These are phyloP conservation scores for Pagetopsis macropterus DNA, from an alignment of 2,797 vertebrate genomes.

Conservation along the genomic window DNA sequence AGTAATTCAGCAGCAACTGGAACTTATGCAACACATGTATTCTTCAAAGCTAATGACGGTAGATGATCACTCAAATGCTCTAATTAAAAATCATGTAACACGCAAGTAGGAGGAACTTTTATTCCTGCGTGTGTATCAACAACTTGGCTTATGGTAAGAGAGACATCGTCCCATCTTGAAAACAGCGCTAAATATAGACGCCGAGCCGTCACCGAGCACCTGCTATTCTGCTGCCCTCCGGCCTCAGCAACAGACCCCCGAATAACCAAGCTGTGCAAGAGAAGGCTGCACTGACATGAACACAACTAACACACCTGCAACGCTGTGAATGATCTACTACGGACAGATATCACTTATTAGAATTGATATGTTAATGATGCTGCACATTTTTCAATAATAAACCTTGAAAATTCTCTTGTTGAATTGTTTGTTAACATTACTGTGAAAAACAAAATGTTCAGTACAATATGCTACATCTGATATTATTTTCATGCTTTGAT, in stretches of 20 bases:
- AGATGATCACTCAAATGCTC: not conserved
- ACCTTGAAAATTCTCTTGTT: not conserved
- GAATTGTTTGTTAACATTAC: no score
- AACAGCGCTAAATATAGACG: constrained; percentile 75
- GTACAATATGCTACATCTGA: no score
- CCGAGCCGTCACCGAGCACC: constrained; percentile 64
- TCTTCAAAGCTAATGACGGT: not conserved
- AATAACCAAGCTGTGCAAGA: constrained; percentile 62
- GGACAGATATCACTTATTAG: not conserved
- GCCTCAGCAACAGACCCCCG: constrained; percentile 78
- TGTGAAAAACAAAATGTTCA: no score
- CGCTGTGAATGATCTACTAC: not conserved
- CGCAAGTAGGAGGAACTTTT: not conserved
- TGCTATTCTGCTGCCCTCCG: constrained; percentile 70
- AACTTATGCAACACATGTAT: constrained; percentile 19
- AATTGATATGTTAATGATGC: not conserved
- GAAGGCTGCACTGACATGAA: constrained; percentile 15
- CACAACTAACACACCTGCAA: constrained; percentile 30
- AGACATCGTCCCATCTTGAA: constrained; percentile 54
- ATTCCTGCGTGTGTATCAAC: constrained; percentile 27
- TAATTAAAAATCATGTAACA: constrained; percentile 34
- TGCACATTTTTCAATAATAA: not conserved
- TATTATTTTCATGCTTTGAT: not conserved
- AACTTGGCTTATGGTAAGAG: constrained; percentile 55
- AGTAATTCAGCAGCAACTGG: not conserved